Conservation (phyloP, 2,888 invertebrate species). For the Asteroscopus sphinx region DNA sequence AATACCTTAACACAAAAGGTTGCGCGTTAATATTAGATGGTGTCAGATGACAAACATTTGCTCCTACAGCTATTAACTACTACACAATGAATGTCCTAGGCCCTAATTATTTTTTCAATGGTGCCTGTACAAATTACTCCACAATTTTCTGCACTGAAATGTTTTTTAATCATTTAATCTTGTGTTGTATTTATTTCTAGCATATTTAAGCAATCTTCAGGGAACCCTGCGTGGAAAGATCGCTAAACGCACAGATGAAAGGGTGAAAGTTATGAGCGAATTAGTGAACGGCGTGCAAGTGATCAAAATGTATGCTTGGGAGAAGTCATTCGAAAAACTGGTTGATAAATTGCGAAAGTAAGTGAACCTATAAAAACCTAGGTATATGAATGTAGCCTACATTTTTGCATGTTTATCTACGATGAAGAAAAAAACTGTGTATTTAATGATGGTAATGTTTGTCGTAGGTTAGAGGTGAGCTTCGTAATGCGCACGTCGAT, state of each 20-base stretch:
- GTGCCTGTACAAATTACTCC: too few relatives aligned
- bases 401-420: background rate
- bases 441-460: conserved; percentile 2
- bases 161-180: background rate
- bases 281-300: conserved; percentile 94
- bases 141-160: conserved; percentile 1
- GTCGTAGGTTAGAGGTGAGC: conserved; percentile 91
- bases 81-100: conserved; percentile 3
- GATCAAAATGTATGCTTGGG: conserved; percentile 97
- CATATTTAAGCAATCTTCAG: conserved; percentile 83
- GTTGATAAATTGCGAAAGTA: conserved; percentile 92
- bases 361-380: conserved; percentile 52
- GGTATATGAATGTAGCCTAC: too few relatives aligned
- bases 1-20: conserved; percentile 27
- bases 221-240: conserved; percentile 89
- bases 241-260: conserved; percentile 92
- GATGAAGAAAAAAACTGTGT: background rate
- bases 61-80: conserved; percentile 5
- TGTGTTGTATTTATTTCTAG: conserved; percentile 66
- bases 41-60: conserved; percentile 29
- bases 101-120: conserved; percentile 7
- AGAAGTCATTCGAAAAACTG: conserved; percentile 93
- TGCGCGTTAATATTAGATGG: too few relatives aligned
- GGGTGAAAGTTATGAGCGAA: conserved; percentile 95
- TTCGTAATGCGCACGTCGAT: conserved; percentile 91